Conservation (phyloP, 2,113 vertebrate genomes). For the Hippolais icterina region DNA sequence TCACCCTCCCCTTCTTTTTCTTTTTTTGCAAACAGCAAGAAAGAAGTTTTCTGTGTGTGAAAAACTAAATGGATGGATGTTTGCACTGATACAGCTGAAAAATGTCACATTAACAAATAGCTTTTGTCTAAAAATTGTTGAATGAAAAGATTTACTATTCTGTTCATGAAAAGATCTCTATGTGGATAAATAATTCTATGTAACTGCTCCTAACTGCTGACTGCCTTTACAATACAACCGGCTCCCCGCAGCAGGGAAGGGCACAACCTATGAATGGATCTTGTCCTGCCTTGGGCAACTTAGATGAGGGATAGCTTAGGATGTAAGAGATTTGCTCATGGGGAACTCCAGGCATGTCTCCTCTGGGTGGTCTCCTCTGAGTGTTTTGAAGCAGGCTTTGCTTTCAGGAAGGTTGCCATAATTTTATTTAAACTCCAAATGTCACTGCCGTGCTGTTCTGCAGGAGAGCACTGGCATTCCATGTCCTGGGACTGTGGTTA, state of each 20-base stretch:
- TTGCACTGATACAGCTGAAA: constrained; percentile 34
- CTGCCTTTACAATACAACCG: background rate
- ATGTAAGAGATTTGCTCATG: background rate
- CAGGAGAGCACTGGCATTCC: background rate
- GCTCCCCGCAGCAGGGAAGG: background rate
- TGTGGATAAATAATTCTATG: constrained; percentile 37
- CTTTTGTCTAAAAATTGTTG: constrained; percentile 46
- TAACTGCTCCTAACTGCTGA: constrained; percentile 38
- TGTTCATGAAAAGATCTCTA: constrained; percentile 43
- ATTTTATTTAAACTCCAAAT: background rate
- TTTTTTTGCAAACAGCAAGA: background rate
- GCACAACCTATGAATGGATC: constrained; percentile 34
- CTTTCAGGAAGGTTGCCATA: constrained; percentile 22
- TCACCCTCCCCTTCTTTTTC: background rate
- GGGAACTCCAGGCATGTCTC: background rate
- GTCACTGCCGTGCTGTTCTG: background rate
- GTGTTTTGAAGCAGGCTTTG: background rate
- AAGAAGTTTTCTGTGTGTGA: constrained; percentile 20
- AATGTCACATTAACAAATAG: constrained; percentile 55
- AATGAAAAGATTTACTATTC: constrained; percentile 60
- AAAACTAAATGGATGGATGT: constrained; percentile 34
- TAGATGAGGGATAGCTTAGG: constrained; percentile 10
- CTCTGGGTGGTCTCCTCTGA: constrained; percentile 27
- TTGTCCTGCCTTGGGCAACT: constrained; percentile 22
- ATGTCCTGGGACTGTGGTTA: background rate